A percentile compares a stretch with the other conserved stretches of the same genome.
Conservation (phyloP, 1,140 invertebrate species). For the Trachelipus rathkii region DNA sequence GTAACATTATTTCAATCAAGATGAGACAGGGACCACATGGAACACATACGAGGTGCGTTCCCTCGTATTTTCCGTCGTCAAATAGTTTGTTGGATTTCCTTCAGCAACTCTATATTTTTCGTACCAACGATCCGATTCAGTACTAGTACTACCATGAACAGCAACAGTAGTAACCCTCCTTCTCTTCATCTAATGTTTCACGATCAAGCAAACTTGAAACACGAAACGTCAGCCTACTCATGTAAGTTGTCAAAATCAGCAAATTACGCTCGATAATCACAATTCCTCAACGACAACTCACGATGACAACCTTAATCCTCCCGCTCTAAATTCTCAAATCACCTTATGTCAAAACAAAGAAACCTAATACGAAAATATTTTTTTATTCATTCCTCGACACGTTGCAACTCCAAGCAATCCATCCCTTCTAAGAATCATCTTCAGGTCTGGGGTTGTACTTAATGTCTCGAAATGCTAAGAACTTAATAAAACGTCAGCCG, state of each 20-base stretch:
- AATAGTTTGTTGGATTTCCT: conserved; percentile 43
- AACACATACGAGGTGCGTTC: background rate
- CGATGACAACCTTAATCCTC: conserved; percentile 2
- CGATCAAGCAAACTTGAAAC: conserved; percentile 15
- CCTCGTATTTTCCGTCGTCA: conserved; percentile 32
- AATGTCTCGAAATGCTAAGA: conserved; percentile 21
- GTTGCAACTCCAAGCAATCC: conserved; percentile 22
- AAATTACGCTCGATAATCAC: background rate
- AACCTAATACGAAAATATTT: background rate
- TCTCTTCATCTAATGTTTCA: conserved; percentile 1
- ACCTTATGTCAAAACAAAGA: background rate
- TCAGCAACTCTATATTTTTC: conserved; percentile 20
- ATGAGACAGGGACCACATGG: background rate
- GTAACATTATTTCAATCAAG: background rate
- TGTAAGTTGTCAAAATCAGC: background rate
- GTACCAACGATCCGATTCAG: conserved; percentile 18
- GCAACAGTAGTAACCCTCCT: background rate
- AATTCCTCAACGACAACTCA: conserved; percentile 2
- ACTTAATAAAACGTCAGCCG: conserved; percentile 22
- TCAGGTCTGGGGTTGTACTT: conserved; percentile 27
- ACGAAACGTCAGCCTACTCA: background rate
- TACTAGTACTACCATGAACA: conserved; percentile 25
- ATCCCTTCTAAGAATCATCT: conserved; percentile 11
- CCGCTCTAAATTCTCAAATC: background rate
- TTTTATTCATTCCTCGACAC: conserved; percentile 25